These are phyloP conservation scores for Crotalus horridus DNA, from an alignment of 2,113 vertebrate species.

Conservation along the genomic window DNA sequence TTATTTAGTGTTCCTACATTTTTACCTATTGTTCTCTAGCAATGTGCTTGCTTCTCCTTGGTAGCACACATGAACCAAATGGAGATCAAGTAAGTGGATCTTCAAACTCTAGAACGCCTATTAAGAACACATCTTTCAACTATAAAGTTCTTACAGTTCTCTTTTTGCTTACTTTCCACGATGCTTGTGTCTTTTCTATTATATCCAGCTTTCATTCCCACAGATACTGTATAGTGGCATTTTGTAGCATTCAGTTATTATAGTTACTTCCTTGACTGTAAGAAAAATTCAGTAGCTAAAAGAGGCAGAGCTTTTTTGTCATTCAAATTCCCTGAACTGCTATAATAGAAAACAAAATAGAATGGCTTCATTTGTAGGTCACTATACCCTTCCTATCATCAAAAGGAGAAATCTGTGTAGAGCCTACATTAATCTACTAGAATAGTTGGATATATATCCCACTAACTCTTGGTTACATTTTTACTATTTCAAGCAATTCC, in stretches of 20 bases:
- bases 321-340: neutral
- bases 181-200: constrained; percentile 16
- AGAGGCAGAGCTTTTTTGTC: neutral
- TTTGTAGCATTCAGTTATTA: constrained; percentile 51
- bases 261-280: constrained; percentile 54
- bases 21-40: neutral
- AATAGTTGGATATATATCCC: neutral
- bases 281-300: neutral
- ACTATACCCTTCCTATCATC: neutral
- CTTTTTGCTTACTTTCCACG: neutral
- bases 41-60: neutral
- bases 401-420: neutral
- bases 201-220: constrained; percentile 35
- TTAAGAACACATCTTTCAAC: neutral
- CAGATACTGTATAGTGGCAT: constrained; percentile 44
- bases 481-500: neutral
- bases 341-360: neutral
- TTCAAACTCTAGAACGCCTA: neutral
- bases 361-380: neutral
- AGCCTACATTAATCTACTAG: neutral
- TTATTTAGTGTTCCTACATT: neutral
- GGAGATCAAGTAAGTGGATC: neutral
- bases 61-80: neutral
- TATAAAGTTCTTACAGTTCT: neutral
- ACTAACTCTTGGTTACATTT: neutral